Percentiles rank a stretch among this genome's conserved stretches.
Conservation (phyloP, 1,140 invertebrate species). For the Macrosteles quadrilineatus region DNA sequence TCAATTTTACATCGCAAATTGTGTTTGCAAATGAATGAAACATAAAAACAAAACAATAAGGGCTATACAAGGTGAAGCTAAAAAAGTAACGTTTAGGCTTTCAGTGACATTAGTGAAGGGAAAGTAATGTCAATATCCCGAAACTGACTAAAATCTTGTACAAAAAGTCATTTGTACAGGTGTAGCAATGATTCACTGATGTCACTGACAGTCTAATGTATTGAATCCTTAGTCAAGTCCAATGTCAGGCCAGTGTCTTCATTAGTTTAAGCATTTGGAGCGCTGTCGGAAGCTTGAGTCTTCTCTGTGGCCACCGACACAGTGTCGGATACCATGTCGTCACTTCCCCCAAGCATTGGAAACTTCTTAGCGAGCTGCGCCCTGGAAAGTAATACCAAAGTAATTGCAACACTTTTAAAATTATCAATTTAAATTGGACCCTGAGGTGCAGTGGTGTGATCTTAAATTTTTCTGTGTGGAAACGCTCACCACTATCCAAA, state of each 20-base stretch:
- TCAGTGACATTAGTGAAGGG: not conserved
- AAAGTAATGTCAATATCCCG: no score
- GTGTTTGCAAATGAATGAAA: no score
- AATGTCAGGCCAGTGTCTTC: not conserved
- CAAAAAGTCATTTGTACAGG: no score
- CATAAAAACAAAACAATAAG: no score
- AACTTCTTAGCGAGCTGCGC: constrained; percentile 25
- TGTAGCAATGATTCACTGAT: not conserved
- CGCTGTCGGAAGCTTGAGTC: constrained; percentile 12
- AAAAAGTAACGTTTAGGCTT: not conserved
- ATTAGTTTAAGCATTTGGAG: constrained; percentile 2
- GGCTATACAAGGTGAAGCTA: not conserved
- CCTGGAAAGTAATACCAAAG: not conserved
- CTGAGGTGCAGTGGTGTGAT: not conserved
- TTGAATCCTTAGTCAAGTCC: not conserved
- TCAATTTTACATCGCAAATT: no score
- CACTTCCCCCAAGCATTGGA: constrained; percentile 6
- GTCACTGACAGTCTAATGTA: not conserved
- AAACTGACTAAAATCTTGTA: not conserved
- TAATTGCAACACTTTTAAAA: no score
- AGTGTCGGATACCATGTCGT: constrained; percentile 25
- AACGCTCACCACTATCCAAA: not conserved
- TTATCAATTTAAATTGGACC: not conserved
- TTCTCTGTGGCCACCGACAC: constrained; percentile 28
- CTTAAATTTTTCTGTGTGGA: not conserved